These are phyloP conservation scores for Drosophila anomalata DNA, from an alignment of 2,888 invertebrate species.

Conservation along the genomic window DNA sequence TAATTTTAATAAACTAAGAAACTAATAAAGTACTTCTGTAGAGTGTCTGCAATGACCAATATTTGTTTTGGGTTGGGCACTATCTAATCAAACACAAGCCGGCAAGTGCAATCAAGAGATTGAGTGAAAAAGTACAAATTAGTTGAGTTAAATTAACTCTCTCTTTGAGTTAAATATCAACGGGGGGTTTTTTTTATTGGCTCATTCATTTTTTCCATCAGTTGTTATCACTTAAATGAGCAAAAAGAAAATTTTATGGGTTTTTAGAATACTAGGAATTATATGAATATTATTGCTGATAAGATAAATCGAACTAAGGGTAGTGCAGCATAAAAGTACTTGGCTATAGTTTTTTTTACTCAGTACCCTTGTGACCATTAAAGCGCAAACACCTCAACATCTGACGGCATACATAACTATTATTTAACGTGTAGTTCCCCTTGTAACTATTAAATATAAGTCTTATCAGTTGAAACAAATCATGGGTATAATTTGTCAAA, in stretches of 20 bases:
- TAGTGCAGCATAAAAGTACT: constrained; percentile 9
- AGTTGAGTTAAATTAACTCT: background rate
- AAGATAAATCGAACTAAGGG: constrained; percentile 23
- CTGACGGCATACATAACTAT: too few relatives aligned
- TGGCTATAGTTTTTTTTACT: background rate
- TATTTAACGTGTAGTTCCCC: background rate
- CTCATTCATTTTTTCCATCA: background rate
- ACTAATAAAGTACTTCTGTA: background rate
- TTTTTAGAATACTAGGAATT: constrained; percentile 10
- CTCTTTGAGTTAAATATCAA: background rate
- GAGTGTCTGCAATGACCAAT: background rate
- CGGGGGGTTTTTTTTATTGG: constrained; percentile 5
- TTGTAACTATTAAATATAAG: background rate
- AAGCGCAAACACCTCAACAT: constrained; percentile 10
- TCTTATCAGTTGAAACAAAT: background rate
- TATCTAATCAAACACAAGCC: constrained; percentile 20
- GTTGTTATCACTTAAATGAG: background rate
- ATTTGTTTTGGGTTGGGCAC: constrained; percentile 5
- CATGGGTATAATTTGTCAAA: constrained; percentile 37
- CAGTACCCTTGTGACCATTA: constrained; percentile 22
- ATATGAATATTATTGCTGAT: constrained; percentile 6
- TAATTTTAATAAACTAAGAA: background rate
- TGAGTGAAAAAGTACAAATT: background rate
- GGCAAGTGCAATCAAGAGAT: background rate
- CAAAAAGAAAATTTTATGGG: constrained; percentile 8